Evolutionary conservation across 53 echinoderm and acorn worm genomes (phyloP).

Genomic region (Mesocentrotus franciscanus): DNA sequence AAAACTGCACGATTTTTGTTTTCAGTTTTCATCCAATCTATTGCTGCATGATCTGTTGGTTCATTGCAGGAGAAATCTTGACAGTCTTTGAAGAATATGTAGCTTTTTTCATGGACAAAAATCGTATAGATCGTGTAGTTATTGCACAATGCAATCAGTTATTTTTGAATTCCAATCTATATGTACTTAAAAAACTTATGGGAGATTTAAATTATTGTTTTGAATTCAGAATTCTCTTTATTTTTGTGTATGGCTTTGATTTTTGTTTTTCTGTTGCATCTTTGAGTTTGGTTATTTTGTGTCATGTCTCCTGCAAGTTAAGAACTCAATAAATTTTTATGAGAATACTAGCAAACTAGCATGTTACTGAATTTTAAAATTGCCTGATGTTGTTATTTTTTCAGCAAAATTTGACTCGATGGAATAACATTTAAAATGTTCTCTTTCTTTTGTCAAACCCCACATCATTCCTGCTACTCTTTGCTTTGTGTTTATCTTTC

Average conservation of each 20-base stretch:
- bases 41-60: not conserved
- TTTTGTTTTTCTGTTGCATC: not conserved
- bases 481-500: not conserved
- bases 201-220: not conserved
- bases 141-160: too few relatives aligned
- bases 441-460: conserved; percentile 13
- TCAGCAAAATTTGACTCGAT: not conserved
- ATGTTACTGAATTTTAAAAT: not conserved
- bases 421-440: not conserved
- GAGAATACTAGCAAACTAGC: conserved; percentile 1
- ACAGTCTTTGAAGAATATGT: too few relatives aligned
- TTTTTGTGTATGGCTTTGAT: conserved; percentile 13
- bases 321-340: not conserved
- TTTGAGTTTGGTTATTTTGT: not conserved
- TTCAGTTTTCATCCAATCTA: not conserved
- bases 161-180: too few relatives aligned
- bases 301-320: not conserved
- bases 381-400: not conserved
- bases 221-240: not conserved
- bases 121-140: too few relatives aligned
- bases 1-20: not conserved
- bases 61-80: too few relatives aligned
- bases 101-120: too few relatives aligned
- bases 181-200: not conserved
- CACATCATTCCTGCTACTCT: not conserved